Base-by-base conservation (phyloP, 2,888 invertebrate species). In the Noctua janthina region DNA sequence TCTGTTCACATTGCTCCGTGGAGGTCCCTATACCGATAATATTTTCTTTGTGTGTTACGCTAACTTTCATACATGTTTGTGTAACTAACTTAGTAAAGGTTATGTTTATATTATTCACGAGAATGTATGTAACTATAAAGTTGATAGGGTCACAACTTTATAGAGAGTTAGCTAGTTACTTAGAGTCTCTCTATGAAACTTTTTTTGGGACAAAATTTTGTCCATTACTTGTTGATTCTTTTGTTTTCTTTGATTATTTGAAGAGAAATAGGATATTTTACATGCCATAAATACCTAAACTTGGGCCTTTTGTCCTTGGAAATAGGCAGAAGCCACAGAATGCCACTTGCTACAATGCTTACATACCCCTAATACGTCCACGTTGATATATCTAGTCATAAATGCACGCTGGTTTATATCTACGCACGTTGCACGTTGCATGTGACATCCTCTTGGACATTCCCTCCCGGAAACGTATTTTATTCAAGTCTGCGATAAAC, bases 11-110 rank as follows among this genome's bases (percentile, higher is more conserved):
- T 79, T 62, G 76, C 74, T 74, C 66, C 43, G 54, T 4, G 51
- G 76, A 76, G 67, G 43, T 79, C 78, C 56, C 81, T n/a, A 8
- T 43, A 72, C 78, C 77, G 46, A 83, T 77, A 72, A 77, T 81
- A 83, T 81, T 81, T 88, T 83, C 83, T 81, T 79, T 83, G 79
- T 79, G 69, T 73, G 70, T 78, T 75, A 49, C 70, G 67, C 74
- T 20, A 84, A 87, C 75, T 84, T 86, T 74, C 35, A 74, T 11
- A 76, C n/a, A 54, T 83, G 68, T 72, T 83, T 78, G 70, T 56
- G 67, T 56, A 78, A 74, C 39, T 76, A 82, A 78, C 56, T 78
- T 77, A 69, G 43, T 83, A 20, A 39, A 10, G 39, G 77, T 77
- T 46, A 15, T 62, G 29, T 82, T 76, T 66, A 69, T 56, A 23